A percentile compares a stretch with the other conserved stretches of the same genome.
These are phyloP conservation scores for Ormia ochracea DNA, from an alignment of 2,888 invertebrate genomes.

Conservation along the genomic window DNA sequence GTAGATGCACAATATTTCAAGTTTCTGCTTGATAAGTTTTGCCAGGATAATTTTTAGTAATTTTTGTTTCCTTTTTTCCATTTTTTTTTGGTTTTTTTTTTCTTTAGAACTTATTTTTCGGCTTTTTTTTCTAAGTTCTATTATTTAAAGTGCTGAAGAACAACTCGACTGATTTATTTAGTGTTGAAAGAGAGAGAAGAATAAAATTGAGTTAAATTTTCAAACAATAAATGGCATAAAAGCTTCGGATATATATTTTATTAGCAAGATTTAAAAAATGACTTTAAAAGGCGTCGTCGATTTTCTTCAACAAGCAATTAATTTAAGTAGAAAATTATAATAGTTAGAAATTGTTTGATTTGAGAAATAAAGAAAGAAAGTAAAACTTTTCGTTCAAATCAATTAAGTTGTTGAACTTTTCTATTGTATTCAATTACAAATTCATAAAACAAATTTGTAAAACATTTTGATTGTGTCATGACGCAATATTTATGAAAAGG, in stretches of 20 bases:
- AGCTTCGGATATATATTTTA: too few species aligned
- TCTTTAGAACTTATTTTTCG: not conserved
- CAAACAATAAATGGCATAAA: not conserved
- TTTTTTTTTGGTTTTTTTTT: not conserved
- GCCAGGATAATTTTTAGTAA: too few species aligned
- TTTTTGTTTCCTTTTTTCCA: not conserved
- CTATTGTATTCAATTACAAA: not conserved
- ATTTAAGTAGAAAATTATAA: not conserved
- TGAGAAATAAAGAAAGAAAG: too few species aligned
- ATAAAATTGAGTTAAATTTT: not conserved
- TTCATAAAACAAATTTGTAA: not conserved
- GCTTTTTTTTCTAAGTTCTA: not conserved
- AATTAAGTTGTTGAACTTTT: not conserved
- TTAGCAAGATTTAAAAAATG: too few species aligned
- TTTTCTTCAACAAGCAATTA: not conserved
- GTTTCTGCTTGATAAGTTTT: constrained; percentile 13
- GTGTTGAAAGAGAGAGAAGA: not conserved
- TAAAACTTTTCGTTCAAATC: not conserved
- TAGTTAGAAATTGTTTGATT: not conserved
- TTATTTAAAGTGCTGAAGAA: not conserved
- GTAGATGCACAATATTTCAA: not conserved
- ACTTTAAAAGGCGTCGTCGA: too few species aligned
- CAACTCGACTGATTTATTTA: constrained; percentile 30
- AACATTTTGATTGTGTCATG: not conserved
- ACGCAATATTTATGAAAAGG: not conserved